Percentiles rank a stretch among this genome's conserved stretches.
Evolutionary conservation across 1,140 invertebrate genomes (phyloP).

Genomic region (Laupala kohalensis): DNA sequence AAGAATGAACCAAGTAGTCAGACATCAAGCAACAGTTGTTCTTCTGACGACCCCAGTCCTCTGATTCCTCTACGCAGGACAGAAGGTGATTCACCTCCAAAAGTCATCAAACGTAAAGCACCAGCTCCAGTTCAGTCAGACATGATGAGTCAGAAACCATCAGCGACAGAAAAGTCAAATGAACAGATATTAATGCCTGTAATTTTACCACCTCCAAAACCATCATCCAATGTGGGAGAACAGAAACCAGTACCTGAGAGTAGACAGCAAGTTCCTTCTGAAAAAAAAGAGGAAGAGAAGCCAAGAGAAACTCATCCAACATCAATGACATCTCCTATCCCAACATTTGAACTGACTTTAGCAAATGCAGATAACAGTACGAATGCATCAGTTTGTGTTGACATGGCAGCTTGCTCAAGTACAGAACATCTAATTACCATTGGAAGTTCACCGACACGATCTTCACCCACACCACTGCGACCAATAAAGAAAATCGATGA

Average conservation of each 20-base stretch:
- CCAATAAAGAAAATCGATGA: slow-evolving; percentile 30
- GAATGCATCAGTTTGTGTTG: background rate
- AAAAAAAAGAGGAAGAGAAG: background rate
- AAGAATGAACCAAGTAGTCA: background rate
- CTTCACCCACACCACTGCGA: slow-evolving; percentile 25
- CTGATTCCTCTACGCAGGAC: slow-evolving; percentile 4
- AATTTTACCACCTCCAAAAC: slow-evolving; percentile 22
- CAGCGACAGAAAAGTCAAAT: background rate
- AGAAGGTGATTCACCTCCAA: slow-evolving; percentile 24
- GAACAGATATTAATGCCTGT: slow-evolving; percentile 32
- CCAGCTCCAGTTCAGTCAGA: slow-evolving; percentile 20
- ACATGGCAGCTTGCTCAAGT: slow-evolving; percentile 19
- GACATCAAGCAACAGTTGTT: background rate
- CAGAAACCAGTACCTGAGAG: slow-evolving; percentile 8
- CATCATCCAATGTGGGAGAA: background rate
- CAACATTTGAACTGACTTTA: slow-evolving; percentile 6
- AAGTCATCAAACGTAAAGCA: slow-evolving; percentile 33
- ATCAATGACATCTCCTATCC: slow-evolving; percentile 6
- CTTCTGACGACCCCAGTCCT: slow-evolving; percentile 11
- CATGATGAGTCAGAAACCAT: background rate
- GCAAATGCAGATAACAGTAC: slow-evolving; percentile 8
- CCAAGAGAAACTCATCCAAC: slow-evolving; percentile 21
- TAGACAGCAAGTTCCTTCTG: background rate
- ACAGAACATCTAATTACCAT: slow-evolving; percentile 31
- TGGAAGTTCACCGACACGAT: slow-evolving; percentile 16